These are phyloP conservation scores for Sarcophaga rosellei DNA, from an alignment of 2,888 invertebrate genomes.

Conservation along the genomic window DNA sequence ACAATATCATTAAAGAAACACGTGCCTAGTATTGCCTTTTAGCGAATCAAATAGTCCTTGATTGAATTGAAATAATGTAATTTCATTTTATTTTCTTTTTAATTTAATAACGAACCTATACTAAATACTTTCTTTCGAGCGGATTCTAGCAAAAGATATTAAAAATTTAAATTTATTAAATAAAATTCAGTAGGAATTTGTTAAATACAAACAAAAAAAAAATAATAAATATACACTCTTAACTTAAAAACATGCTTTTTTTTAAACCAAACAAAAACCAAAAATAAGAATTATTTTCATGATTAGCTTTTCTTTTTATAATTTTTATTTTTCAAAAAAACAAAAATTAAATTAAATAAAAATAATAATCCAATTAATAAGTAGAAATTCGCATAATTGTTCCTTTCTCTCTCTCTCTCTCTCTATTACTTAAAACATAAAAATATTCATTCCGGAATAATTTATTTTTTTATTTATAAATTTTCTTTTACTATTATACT, in stretches of 20 bases:
- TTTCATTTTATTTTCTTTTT: background rate
- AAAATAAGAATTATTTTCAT: conserved; percentile 10
- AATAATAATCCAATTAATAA: conserved; percentile 12
- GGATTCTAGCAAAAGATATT: conserved; percentile 32
- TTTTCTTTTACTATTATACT: conserved; percentile 31
- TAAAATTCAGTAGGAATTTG: conserved; percentile 67
- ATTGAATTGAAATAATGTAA: background rate
- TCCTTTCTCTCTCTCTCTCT: conserved; percentile 11
- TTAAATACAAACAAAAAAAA: conserved; percentile 57
- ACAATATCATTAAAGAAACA: too few species aligned
- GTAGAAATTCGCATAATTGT: conserved; percentile 57
- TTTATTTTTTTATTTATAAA: conserved; percentile 33
- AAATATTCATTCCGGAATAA: conserved; percentile 22
- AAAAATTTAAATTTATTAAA: conserved; percentile 17
- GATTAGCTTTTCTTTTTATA: conserved; percentile 25
- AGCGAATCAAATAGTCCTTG: too few species aligned
- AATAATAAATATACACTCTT: conserved; percentile 1
- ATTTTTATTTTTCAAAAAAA: conserved; percentile 2
- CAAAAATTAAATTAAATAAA: background rate
- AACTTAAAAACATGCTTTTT: conserved; percentile 35
- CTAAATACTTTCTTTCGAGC: conserved; percentile 18
- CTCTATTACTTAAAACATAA: conserved; percentile 8
- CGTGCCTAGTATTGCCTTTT: too few species aligned
- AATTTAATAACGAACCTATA: background rate
- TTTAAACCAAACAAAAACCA: conserved; percentile 36